phyloP scores from a whole-genome alignment of 92 coral and sea anemone genomes.

The Ricordea florida region DNA sequence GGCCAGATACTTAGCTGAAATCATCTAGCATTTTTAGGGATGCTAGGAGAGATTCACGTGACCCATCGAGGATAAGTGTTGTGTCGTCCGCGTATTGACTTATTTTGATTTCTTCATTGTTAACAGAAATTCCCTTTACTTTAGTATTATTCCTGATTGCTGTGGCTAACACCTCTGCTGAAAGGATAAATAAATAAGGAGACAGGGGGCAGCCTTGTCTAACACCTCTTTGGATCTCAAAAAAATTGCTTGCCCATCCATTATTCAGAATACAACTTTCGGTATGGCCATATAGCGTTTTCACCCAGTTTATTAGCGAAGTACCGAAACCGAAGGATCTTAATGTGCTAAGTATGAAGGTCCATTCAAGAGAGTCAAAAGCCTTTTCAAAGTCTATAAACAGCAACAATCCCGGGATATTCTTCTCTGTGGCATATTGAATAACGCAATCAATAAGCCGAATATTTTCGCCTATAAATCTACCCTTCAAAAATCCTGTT shows the following conservation, averaged over 20 bases:
- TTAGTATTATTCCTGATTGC: slow-evolving; percentile 4
- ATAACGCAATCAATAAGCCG: no score
- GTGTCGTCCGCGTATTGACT: slow-evolving; percentile 32
- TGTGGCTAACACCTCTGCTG: slow-evolving; percentile 15
- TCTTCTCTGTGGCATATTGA: no score
- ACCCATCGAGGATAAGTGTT: slow-evolving; percentile 22
- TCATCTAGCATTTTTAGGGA: slow-evolving; percentile 7
- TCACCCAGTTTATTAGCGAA: slow-evolving; percentile 8
- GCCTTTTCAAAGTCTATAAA: no score
- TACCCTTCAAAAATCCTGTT: no score
- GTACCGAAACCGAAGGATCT: slow-evolving; percentile 12
- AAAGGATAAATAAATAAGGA: slow-evolving; percentile 28
- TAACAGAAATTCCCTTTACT: not conserved
- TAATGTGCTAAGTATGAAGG: slow-evolving; percentile 21
- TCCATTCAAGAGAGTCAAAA: slow-evolving; percentile 21
- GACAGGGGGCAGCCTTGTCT: slow-evolving; percentile 49
- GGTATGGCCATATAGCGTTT: slow-evolving; percentile 7
- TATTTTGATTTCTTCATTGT: slow-evolving; percentile 11
- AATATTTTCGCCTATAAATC: no score
- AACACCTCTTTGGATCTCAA: slow-evolving; percentile 23
- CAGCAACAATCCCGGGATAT: no score
- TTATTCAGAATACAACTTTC: slow-evolving; percentile 38
- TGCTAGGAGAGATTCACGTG: slow-evolving; percentile 12
- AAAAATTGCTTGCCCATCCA: slow-evolving; percentile 27
- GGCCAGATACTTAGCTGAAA: slow-evolving; percentile 21